Base-by-base conservation (phyloP, 1,140 invertebrate genomes). In the Druon quercuslanigerum region DNA sequence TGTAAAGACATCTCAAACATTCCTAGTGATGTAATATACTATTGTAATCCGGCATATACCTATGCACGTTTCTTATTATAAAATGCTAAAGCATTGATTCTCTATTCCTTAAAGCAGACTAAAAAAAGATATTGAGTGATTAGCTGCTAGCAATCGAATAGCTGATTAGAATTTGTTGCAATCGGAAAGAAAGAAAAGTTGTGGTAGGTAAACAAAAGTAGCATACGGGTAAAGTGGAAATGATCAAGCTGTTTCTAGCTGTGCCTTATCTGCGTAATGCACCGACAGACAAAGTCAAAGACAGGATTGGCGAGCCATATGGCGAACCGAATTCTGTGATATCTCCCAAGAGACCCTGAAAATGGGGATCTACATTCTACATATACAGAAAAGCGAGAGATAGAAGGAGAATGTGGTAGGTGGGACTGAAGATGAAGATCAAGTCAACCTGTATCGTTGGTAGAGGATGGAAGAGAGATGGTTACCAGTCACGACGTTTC, bases 321-420 rank as follows among this genome's bases (percentile, higher is more conserved):
- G 72, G 74, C 51, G 72, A 73, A 79, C 79, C 54, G 75, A 75
- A 77, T 79, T 79, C 51, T 33, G 57, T 70, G 51, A 77, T 76
- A 66, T 82, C 33, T 74, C 75, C 66, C 75, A 19, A 50, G 75
- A 56, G 75, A 71, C 14, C 14, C 57, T 33, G 57, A 79, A 56
- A 25, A 70, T 50, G 75, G 60, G 25, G 14, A 66, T 66, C 25
- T 66, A 33, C 57, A 66, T 66, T 66, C 40, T 73, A 73, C 74
- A 50, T 46, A 20, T 52, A 75, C 17, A 75, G 52, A 54, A 71
- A 20, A n/a, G 20, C 7, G 57, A 50, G 19, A 74, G 40, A 46
- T 1, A 46, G 8, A 66, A 33, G 2, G 33, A 66, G n/a, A n/a
- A 33, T 16, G 16, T 25, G 16, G 13, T 40, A 8, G 19, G 20